A percentile compares a stretch with the other conserved stretches of the same genome.
Evolutionary conservation across 2,888 invertebrate species (phyloP).

Genomic region (Trichogramma dendrolimi): DNA sequence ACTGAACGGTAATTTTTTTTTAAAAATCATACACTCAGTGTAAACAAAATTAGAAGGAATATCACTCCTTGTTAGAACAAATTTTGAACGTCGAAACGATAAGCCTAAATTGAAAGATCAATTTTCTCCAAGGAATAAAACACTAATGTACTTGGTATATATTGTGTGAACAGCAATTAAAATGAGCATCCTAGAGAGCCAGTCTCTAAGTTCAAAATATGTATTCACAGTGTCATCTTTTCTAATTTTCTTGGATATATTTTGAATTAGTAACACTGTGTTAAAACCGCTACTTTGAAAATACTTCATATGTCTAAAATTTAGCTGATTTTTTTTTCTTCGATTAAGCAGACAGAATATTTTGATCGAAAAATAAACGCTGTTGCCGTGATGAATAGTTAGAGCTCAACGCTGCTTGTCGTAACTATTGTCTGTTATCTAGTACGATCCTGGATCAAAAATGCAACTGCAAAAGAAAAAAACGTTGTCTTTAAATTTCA

Average conservation of each 20-base stretch:
- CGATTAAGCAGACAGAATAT: background rate
- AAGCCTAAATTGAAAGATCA: too few relatives aligned
- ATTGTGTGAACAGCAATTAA: conserved; percentile 17
- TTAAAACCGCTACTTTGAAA: conserved; percentile 20
- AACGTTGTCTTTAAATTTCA: background rate
- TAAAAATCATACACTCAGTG: too few relatives aligned
- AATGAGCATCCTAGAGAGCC: conserved; percentile 27
- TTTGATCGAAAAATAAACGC: conserved; percentile 9
- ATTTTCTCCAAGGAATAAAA: too few relatives aligned
- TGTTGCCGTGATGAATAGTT: conserved; percentile 9
- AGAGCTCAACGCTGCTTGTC: conserved; percentile 14
- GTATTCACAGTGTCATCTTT: conserved; percentile 5
- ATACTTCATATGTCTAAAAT: conserved; percentile 14
- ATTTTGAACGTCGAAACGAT: background rate
- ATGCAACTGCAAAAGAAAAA: conserved; percentile 20
- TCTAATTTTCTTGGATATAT: conserved; percentile 12
- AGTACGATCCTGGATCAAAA: conserved; percentile 18
- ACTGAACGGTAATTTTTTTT: too few relatives aligned
- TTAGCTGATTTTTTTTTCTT: conserved; percentile 16
- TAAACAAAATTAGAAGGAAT: conserved; percentile 4
- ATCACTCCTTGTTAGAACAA: background rate
- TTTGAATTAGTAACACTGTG: conserved; percentile 13
- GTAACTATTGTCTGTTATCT: conserved; percentile 8
- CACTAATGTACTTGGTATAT: too few relatives aligned
- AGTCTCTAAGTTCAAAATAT: conserved; percentile 26